These are phyloP conservation scores for Drosophila ercepeae DNA, from an alignment of 1,140 invertebrate species.

Conservation along the genomic window DNA sequence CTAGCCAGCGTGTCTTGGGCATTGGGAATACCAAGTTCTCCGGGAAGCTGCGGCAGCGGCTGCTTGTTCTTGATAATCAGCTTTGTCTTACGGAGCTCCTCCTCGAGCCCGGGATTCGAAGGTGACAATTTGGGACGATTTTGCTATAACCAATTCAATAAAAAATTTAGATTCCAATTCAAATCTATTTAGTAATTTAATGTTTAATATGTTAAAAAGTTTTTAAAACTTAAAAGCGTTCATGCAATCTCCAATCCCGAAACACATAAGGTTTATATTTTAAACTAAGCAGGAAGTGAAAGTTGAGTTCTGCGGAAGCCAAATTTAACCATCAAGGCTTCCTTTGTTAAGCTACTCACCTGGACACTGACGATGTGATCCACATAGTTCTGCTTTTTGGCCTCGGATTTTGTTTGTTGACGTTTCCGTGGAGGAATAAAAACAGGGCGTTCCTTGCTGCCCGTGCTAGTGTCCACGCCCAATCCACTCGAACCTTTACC, in stretches of 20 bases:
- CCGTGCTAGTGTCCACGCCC: slow-evolving; percentile 42
- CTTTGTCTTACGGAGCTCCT: slow-evolving; percentile 78
- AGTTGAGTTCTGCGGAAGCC: too few species aligned
- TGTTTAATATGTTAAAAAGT: too few species aligned
- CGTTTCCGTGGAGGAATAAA: slow-evolving; percentile 86
- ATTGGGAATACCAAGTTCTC: slow-evolving; percentile 47
- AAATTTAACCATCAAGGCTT: too few species aligned
- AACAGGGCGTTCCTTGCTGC: slow-evolving; percentile 85
- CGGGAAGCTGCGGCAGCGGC: slow-evolving; percentile 76
- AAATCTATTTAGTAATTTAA: too few species aligned
- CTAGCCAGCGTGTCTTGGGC: slow-evolving; percentile 67
- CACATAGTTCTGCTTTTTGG: slow-evolving; percentile 86
- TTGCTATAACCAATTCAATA: slow-evolving; percentile 44
- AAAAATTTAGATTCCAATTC: too few species aligned
- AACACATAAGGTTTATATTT: too few species aligned
- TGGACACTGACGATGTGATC: slow-evolving; percentile 87
- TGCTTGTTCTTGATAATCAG: slow-evolving; percentile 83
- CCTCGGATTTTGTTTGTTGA: slow-evolving; percentile 82
- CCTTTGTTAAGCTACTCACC: too few species aligned
- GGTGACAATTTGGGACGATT: slow-evolving; percentile 84
- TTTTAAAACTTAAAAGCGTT: too few species aligned
- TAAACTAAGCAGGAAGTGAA: too few species aligned
- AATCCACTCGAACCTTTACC: slow-evolving; percentile 58
- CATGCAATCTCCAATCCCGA: too few species aligned
- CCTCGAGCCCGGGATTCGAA: slow-evolving; percentile 76